A percentile compares a stretch with the other conserved stretches of the same genome.
phyloP scores from a whole-genome alignment of 2,797 vertebrate species.

The Jordanella pulchra region DNA sequence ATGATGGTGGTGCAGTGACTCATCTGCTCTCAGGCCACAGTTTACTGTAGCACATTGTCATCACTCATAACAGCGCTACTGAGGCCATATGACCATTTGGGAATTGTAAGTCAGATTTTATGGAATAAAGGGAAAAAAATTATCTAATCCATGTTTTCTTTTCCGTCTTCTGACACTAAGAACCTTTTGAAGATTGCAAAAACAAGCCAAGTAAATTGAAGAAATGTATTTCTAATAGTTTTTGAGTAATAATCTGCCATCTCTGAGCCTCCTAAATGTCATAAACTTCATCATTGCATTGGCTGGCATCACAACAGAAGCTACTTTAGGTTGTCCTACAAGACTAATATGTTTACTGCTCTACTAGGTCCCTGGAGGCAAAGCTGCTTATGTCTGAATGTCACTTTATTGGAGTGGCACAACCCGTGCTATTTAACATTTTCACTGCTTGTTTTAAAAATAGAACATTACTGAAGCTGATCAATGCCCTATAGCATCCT shows the following conservation, averaged over 20 bases:
- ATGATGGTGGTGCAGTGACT: constrained; percentile 32
- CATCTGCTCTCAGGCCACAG: constrained; percentile 18
- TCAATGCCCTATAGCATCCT: constrained; percentile 11
- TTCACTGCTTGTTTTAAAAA: constrained; percentile 28
- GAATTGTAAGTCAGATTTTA: constrained; percentile 19
- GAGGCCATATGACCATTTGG: constrained; percentile 15
- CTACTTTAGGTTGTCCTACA: constrained; percentile 51
- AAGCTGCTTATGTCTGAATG: constrained; percentile 40
- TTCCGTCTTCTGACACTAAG: neutral
- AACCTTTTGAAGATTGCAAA: neutral
- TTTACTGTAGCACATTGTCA: constrained; percentile 11
- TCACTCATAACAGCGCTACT: constrained; percentile 19
- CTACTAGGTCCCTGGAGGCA: constrained; percentile 34
- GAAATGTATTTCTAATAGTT: constrained; percentile 2
- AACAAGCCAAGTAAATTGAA: constrained; percentile 4
- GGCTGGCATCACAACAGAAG: constrained; percentile 40
- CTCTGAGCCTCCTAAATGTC: constrained; percentile 40
- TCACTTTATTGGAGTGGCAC: constrained; percentile 36
- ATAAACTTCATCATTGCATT: constrained; percentile 23
- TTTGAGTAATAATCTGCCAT: constrained; percentile 26
- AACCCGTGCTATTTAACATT: constrained; percentile 30
- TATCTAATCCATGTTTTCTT: too few relatives aligned
- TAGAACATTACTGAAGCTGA: constrained; percentile 17
- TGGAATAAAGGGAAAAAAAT: neutral
- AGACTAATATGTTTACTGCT: constrained; percentile 58